Base-by-base conservation (phyloP, 2,797 vertebrate species). In the Epinephelus malabaricus region DNA sequence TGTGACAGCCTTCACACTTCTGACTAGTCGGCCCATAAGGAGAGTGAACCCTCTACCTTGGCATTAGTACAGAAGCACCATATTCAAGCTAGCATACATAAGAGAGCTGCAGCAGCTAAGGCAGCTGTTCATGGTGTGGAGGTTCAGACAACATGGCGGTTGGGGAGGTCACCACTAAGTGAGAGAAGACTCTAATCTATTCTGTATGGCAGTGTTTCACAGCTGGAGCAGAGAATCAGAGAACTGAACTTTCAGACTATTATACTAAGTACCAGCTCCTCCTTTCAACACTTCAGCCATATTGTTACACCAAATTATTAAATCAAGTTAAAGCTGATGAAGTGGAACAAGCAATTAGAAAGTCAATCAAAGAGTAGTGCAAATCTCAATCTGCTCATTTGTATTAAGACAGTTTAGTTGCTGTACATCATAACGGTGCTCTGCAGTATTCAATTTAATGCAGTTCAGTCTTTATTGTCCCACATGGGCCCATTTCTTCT, bases 281-380 rank as follows among this genome's bases (percentile, higher is more conserved):
- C 51, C 80, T 60, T 73, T 50, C 75, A 75, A 54, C 74, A 34
- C 59, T 62, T 61, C 59, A 21, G 69, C 65, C 76, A 55, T 75
- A 81, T 79, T 78, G 83, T 77, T 79, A 69, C 69, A 55, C 30
- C 58, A 9, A 60, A 73, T 83, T 70, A 83, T 84, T 76, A 69
- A 88, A 86, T 85, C 51, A 75, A 86, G 77, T 84, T 85, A 75
- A 78, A 81, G 89, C 73, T 25, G 82, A 77, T 74, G 83, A 87
- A 86, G 86, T 77, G 86, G 83, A 89, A 88, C 86, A 76, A 72
- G 86, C 83, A 78, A 88, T 90, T 92, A 88, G 68, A 83, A 90
- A 86, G 23, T 79, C 84, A 79, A 89, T 90, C 83, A 84, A 54
- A 73, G 79, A 50, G 76, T 2, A 19, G 69, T 78, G 69, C 62